Conservation (phyloP, 2,797 vertebrate genomes). For the Xiphorhynchus erythropygius region DNA sequence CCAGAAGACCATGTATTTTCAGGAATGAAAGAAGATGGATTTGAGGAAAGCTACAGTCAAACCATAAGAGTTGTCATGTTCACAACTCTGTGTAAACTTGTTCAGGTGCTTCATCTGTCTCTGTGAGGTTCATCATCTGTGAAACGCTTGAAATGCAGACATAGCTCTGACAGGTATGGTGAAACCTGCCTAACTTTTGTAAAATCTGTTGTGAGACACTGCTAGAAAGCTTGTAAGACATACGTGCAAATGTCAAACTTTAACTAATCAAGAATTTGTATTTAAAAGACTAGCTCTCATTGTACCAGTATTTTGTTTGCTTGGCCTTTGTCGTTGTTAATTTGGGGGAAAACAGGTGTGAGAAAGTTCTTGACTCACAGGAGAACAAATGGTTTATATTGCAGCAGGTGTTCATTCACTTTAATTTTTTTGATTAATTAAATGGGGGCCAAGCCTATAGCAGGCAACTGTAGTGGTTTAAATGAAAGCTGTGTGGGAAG, state of each 20-base stretch:
- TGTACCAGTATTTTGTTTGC: background rate
- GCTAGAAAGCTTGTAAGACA: background rate
- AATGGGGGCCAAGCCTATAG: background rate
- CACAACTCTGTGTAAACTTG: background rate
- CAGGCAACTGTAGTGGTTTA: background rate
- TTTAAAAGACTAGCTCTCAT: background rate
- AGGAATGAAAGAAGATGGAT: background rate
- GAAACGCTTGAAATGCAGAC: background rate
- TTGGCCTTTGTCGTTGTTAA: background rate
- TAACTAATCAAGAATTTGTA: background rate
- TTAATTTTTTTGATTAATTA: conserved; percentile 33
- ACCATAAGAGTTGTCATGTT: background rate
- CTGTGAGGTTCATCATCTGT: background rate
- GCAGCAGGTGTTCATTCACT: background rate
- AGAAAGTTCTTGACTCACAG: conserved; percentile 34
- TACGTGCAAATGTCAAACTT: background rate
- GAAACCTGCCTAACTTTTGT: background rate
- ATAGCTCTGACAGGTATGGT: background rate
- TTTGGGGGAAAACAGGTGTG: conserved; percentile 15
- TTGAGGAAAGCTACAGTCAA: background rate
- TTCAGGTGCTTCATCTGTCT: background rate
- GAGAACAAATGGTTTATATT: background rate
- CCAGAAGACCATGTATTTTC: background rate
- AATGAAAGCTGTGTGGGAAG: background rate
- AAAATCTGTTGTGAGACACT: background rate